Evolutionary conservation across 2,113 vertebrate genomes (phyloP), one percentile per base, ranked within the genome.

Genomic region (Choloepus hoffmanni): DNA sequence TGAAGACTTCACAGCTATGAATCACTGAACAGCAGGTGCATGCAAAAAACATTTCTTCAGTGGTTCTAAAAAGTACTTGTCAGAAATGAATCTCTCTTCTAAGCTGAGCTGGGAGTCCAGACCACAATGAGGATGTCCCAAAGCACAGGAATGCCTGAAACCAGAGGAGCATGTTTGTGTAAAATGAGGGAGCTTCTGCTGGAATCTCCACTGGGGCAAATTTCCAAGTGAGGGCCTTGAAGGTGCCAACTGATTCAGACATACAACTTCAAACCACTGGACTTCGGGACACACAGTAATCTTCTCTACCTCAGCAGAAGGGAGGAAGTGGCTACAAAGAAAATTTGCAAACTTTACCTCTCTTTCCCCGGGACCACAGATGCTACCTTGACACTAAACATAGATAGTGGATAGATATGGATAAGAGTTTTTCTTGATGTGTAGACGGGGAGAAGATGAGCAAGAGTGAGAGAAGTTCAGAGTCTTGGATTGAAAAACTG

Each of bases 31-130:
- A 1, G 0, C 70, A 94, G 70, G 55, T 88, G 67, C 13, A 74
- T 11, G 65, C 19, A 93, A 96, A 88, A 28, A 72, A 50, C 43
- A 83, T 55, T 58, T 33, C 50, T 63, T 53, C 30, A 67, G 11
- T 92, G 77, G 62, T 0, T 12, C 83, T 90, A 93, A 94, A 67
- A 83, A 0, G 0, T 28, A 89, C 5, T 87, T 95, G 62, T 92
- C 88, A 76, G 67, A 93, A 89, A 74, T 67, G 30, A 96, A 83
- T 48, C 55, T 40, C 86, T 86, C 85, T 33, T 63, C 92, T 94
- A 67, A 85, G 87, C 91, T 33, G 53, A 24, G 18, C 60, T 21
- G 33, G 67, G 48, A 82, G 16, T 36, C 24, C 68, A 87, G 36
- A 82, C 1, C 33, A 30, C 11, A 3, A 7, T 53, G 24, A 88